phyloP scores from a whole-genome alignment of 2,113 vertebrate genomes.

The Pogonocichla stellata region DNA sequence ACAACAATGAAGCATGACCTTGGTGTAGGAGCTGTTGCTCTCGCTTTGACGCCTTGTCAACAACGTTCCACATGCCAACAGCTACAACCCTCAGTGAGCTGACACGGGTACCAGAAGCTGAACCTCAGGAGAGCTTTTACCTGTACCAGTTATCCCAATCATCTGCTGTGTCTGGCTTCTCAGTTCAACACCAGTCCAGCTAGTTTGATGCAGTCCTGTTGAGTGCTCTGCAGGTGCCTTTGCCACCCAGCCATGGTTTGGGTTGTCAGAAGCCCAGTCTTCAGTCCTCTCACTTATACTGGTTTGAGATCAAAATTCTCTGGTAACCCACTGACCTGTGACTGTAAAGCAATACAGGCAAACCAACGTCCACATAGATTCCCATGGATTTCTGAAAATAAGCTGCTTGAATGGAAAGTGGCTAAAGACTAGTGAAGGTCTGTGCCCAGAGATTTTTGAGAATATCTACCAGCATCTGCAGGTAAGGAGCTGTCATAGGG shows the following conservation, averaged over 20 bases:
- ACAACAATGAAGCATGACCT: background rate
- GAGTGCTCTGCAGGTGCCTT: fast-evolving
- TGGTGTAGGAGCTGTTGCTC: fast-evolving
- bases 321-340: background rate
- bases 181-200: background rate
- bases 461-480: background rate
- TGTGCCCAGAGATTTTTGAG: background rate
- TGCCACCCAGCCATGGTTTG: background rate
- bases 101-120: fast-evolving
- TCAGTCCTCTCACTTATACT: background rate
- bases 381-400: background rate
- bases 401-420: background rate
- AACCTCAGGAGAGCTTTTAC: background rate
- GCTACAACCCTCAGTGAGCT: background rate
- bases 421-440: background rate
- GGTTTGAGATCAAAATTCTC: background rate
- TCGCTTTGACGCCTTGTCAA: background rate
- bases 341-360: background rate
- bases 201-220: background rate
- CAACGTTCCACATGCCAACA: fast-evolving
- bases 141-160: background rate
- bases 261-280: background rate
- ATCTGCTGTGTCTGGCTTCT: background rate
- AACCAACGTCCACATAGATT: background rate
- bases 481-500: background rate